Conservation (phyloP, 2,113 vertebrate genomes). For the Rhinogobius similis region DNA sequence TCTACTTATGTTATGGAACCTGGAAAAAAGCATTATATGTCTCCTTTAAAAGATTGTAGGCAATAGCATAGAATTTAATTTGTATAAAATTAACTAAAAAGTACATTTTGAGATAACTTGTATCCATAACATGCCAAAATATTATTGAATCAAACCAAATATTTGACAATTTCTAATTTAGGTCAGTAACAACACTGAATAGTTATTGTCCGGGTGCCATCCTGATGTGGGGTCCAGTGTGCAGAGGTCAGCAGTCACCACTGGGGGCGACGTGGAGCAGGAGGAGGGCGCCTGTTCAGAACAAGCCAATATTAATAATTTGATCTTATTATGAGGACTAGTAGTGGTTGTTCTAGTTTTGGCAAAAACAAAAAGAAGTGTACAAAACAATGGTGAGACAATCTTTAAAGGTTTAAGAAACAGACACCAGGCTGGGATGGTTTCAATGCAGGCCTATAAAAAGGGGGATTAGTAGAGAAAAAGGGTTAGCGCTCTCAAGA, state of each 20-base stretch:
- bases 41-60: too few relatives aligned
- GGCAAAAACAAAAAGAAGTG: background rate
- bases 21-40: too few relatives aligned
- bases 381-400: too few relatives aligned
- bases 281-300: slow-evolving; percentile 79
- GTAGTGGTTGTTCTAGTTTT: background rate
- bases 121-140: background rate
- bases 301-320: slow-evolving; percentile 64
- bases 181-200: slow-evolving; percentile 1
- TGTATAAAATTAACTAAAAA: background rate
- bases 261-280: slow-evolving; percentile 73
- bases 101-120: background rate
- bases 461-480: background rate
- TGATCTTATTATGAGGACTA: background rate
- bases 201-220: slow-evolving; percentile 19
- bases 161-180: background rate
- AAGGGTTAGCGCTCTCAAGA: background rate
- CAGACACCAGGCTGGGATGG: too few relatives aligned
- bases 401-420: too few relatives aligned
- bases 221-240: slow-evolving; percentile 25
- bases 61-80: background rate
- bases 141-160: background rate
- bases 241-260: slow-evolving; percentile 59
- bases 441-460: too few relatives aligned
- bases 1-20: too few relatives aligned